Percentiles rank a stretch among this genome's conserved stretches.
Evolutionary conservation across 2,888 invertebrate species (phyloP).

Genomic region (Morpho deidamia): DNA sequence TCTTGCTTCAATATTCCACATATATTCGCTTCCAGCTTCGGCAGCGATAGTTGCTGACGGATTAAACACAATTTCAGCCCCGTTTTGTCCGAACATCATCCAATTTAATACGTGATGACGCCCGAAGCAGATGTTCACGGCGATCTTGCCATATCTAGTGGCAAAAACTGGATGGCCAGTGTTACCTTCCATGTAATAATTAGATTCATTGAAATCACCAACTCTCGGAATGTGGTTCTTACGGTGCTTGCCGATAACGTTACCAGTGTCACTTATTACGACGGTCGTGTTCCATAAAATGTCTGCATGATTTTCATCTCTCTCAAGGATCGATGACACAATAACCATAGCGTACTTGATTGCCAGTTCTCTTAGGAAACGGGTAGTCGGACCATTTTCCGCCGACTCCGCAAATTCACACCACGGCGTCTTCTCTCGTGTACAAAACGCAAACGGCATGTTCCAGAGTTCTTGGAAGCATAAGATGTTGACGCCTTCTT

Average conservation of each 20-base stretch:
- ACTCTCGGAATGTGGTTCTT: conserved; percentile 99
- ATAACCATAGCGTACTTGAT: conserved; percentile 94
- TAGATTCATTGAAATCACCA: conserved; percentile 99
- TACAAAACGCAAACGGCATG: conserved; percentile 99
- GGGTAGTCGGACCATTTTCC: conserved; percentile 91
- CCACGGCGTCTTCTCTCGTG: conserved; percentile 97
- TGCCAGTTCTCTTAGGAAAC: conserved; percentile 88
- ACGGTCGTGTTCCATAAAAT: conserved; percentile 98
- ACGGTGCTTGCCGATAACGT: conserved; percentile 95
- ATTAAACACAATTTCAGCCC: conserved; percentile 99
- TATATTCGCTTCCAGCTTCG: conserved; percentile 87
- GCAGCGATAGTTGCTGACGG: conserved; percentile 94
- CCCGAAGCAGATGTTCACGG: conserved; percentile 98
- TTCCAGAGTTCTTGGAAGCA: conserved; percentile 99
- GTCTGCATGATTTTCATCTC: conserved; percentile 92
- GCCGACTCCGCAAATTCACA: conserved; percentile 98
- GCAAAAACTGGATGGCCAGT: conserved; percentile 97
- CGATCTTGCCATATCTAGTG: conserved; percentile 93
- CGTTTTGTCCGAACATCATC: conserved; percentile 98
- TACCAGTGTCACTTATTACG: conserved; percentile 92
- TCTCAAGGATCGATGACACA: conserved; percentile 95
- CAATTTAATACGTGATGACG: conserved; percentile 99
- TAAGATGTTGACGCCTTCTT: conserved; percentile 91
- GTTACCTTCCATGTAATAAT: conserved; percentile 97
- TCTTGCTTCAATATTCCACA: conserved; percentile 98